Evolutionary conservation across 1,140 invertebrate species (phyloP).

Genomic region (Heliconius nattereri): DNA sequence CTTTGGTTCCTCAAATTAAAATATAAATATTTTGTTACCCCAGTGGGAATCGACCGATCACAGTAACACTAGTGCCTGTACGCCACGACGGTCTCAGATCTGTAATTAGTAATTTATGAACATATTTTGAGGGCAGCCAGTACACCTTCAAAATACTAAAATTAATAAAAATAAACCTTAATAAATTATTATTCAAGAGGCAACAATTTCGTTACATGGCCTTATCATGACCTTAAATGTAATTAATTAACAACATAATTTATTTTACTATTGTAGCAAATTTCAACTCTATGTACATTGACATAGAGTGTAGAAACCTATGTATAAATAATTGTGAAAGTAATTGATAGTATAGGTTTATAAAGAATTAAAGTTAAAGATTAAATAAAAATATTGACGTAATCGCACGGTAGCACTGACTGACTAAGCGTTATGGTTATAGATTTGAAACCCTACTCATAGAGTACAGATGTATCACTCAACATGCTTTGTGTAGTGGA

Average conservation of each 20-base stretch:
- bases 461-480: too few relatives aligned
- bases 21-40: too few relatives aligned
- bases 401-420: neutral
- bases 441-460: too few relatives aligned
- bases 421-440: neutral
- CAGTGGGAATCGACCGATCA: too few relatives aligned
- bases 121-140: neutral
- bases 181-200: conserved; percentile 22
- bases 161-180: neutral
- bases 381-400: neutral
- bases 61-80: too few relatives aligned
- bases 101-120: too few relatives aligned
- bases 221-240: conserved; percentile 22
- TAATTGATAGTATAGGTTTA: neutral
- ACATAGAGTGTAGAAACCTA: neutral
- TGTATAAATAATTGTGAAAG: neutral
- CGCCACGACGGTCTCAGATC: too few relatives aligned
- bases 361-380: neutral
- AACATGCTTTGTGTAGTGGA: too few relatives aligned
- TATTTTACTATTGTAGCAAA: neutral
- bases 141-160: neutral
- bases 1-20: too few relatives aligned
- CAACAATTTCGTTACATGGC: conserved; percentile 21
- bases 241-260: conserved; percentile 18
- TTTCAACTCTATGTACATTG: neutral